Evolutionary conservation across 2,113 vertebrate genomes (phyloP).

Genomic region (Nycticorax nycticorax): DNA sequence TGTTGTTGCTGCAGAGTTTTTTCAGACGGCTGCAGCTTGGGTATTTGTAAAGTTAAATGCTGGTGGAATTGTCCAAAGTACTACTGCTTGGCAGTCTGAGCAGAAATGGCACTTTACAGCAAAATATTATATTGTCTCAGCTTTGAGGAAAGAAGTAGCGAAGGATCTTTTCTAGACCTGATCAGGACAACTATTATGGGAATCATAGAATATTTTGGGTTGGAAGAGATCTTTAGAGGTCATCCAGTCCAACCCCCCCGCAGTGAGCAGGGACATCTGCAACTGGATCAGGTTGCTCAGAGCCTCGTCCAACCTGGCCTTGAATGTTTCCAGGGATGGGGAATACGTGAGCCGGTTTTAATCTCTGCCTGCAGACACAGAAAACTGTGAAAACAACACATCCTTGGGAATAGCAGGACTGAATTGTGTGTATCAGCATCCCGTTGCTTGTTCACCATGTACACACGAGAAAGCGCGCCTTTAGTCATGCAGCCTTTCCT

Average conservation of each 20-base stretch:
- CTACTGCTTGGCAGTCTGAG: background rate
- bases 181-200: background rate
- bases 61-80: background rate
- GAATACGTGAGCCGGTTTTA: background rate
- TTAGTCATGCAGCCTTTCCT: background rate
- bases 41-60: background rate
- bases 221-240: no score
- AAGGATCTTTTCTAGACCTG: background rate
- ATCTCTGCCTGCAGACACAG: background rate
- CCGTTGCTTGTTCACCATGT: accelerated
- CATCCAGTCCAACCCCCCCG: no score
- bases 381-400: background rate
- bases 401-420: background rate
- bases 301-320: no score
- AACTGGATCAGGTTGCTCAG: no score
- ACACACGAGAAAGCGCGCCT: accelerated
- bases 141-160: background rate
- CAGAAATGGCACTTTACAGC: background rate
- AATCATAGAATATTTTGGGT: no score
- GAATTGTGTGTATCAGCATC: background rate
- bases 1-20: background rate
- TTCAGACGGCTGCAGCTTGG: background rate
- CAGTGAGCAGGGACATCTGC: no score
- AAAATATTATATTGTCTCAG: background rate
- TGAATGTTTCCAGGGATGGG: no score